Evolutionary conservation across 2,888 invertebrate genomes (phyloP).

Genomic region (Hirtodrosophila trivittata): DNA sequence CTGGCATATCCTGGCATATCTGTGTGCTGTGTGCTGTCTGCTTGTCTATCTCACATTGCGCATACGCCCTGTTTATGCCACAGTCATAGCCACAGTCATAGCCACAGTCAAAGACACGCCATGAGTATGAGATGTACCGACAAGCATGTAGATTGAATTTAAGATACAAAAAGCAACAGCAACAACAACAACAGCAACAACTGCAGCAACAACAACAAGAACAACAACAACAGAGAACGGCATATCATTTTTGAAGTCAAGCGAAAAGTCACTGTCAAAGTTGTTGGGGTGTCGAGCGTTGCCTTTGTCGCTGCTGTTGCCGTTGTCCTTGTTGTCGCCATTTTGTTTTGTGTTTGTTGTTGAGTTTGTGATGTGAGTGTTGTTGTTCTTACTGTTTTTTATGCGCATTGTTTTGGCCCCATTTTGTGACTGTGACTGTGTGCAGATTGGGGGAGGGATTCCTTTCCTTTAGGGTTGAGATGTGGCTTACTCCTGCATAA

Average conservation of each 20-base stretch:
- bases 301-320: constrained; percentile 6
- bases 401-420: constrained; percentile 59
- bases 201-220: constrained; percentile 29
- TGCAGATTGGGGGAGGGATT: constrained; percentile 8
- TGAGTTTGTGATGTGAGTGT: constrained; percentile 1
- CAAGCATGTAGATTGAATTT: constrained; percentile 69
- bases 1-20: constrained; percentile 8
- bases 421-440: constrained; percentile 1
- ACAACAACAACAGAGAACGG: constrained; percentile 13
- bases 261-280: constrained; percentile 74
- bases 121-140: constrained; percentile 41
- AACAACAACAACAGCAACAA: constrained; percentile 13
- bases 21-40: constrained; percentile 25
- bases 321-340: constrained; percentile 47
- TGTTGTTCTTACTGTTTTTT: constrained; percentile 47
- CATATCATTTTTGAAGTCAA: constrained; percentile 64
- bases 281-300: constrained; percentile 33
- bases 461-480: constrained; percentile 17
- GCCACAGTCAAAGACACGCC: background rate
- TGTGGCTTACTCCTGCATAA: constrained; percentile 63
- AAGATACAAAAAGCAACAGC: constrained; percentile 44
- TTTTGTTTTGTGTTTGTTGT: constrained; percentile 54
- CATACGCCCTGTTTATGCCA: constrained; percentile 55
- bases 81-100: constrained; percentile 5
- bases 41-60: constrained; percentile 51